phyloP scores from a whole-genome alignment of 2,888 invertebrate genomes.

The Camptogramma bilineatum region DNA sequence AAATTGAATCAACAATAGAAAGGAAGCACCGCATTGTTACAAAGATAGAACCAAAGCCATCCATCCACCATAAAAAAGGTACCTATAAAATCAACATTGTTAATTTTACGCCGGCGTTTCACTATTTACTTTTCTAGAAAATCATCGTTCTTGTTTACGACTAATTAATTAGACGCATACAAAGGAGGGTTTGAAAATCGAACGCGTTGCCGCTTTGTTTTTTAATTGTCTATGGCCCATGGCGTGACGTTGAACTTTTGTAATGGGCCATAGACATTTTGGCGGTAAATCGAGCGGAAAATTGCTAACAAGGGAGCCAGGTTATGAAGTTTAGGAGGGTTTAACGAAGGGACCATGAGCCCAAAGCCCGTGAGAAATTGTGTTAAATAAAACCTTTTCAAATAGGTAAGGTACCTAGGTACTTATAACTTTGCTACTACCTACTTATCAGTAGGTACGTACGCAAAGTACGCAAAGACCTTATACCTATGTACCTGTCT shows the following conservation, averaged over 20 bases:
- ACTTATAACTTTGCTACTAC: too few species aligned
- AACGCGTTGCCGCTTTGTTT: constrained; percentile 65
- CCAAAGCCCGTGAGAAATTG: too few species aligned
- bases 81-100: constrained; percentile 76
- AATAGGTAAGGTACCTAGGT: too few species aligned
- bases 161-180: constrained; percentile 81
- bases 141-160: constrained; percentile 83
- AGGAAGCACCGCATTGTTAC: constrained; percentile 60
- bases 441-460: too few species aligned
- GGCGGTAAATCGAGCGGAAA: constrained; percentile 81
- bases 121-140: constrained; percentile 81
- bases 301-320: constrained; percentile 72
- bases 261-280: constrained; percentile 70
- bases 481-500: too few species aligned
- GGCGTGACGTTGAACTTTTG: constrained; percentile 69
- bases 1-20: constrained; percentile 65
- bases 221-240: constrained; percentile 69
- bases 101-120: constrained; percentile 70
- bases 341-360: constrained; percentile 15
- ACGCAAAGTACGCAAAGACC: too few species aligned
- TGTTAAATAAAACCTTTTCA: neutral
- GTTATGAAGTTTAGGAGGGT: constrained; percentile 52
- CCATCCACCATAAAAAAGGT: constrained; percentile 59
- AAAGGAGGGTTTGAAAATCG: constrained; percentile 60
- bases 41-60: constrained; percentile 55